Percentiles rank a stretch among this genome's conserved stretches.
phyloP scores from a whole-genome alignment of 2,113 vertebrate genomes.

The Cyprinodon tularosa region DNA sequence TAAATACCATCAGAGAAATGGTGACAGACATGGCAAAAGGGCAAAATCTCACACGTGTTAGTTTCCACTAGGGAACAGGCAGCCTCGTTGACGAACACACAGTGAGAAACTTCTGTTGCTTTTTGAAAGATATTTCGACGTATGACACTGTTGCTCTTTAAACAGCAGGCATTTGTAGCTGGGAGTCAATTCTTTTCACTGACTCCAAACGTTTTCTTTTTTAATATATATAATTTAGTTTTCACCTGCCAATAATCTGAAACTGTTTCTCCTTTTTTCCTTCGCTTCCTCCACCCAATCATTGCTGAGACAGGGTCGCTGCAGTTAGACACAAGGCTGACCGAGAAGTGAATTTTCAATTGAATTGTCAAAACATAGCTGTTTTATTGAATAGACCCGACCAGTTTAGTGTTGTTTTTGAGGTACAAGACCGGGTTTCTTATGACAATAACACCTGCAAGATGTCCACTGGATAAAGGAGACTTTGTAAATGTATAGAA shows the following conservation, averaged over 20 bases:
- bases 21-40: conserved; percentile 66
- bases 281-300: conserved; percentile 17
- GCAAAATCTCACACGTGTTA: conserved; percentile 55
- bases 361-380: conserved; percentile 72
- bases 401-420: conserved; percentile 14
- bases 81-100: conserved; percentile 40
- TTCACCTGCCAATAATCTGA: conserved; percentile 64
- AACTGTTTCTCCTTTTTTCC: conserved; percentile 23
- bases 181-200: conserved; percentile 35
- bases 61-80: conserved; percentile 38
- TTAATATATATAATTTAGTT: background rate
- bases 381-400: conserved; percentile 71
- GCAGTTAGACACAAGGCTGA: conserved; percentile 72
- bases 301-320: conserved; percentile 59
- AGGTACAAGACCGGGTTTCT: conserved; percentile 20
- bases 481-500: conserved; percentile 22
- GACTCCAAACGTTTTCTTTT: conserved; percentile 26
- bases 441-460: conserved; percentile 54
- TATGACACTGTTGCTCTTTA: conserved; percentile 48
- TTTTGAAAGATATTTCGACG: conserved; percentile 50
- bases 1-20: conserved; percentile 69
- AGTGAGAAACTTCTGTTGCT: conserved; percentile 26
- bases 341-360: conserved; percentile 71
- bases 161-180: conserved; percentile 50
- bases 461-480: conserved; percentile 18